Evolutionary conservation across 2,797 vertebrate species (phyloP), one percentile per base, ranked within the genome.

Genomic region (Sandelia bainsii): DNA sequence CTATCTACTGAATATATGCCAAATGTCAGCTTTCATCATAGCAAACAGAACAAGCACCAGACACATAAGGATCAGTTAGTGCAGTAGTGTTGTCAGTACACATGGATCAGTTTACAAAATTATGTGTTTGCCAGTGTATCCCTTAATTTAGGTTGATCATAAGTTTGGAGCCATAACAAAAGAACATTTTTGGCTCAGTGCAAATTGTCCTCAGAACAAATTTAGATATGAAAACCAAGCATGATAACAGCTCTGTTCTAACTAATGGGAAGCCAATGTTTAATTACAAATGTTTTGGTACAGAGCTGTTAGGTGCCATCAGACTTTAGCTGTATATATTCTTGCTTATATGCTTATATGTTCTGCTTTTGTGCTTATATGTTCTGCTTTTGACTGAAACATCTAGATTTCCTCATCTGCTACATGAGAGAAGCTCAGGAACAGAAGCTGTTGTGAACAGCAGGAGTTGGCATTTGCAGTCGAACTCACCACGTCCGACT

Each of bases 401-500:
- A 11, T 20, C 3, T 8, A 25, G 3, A 42, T 19, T 51, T 27
- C 20, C 6, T 13, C 34, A 19, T 39, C 9, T n/a, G 50, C 19
- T 6, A 12, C 29, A 40, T 40, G 8, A 57, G 37, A 48, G 29
- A 10, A 37, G 39, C n/a, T 12, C 3, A n/a, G 45, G 9, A 69
- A 56, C 16, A 17, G 22, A 51, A 52, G 50, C 8, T 0, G 1
- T 23, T 14, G 34, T 17, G 16, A 74, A 22, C 39, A 75, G 49
- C 48, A 48, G 34, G 14, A 45, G 32, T 4, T 3, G 0, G 16
- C 4, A 57, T 76, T 76, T 22, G 4, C 39, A 42, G 17, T 19
- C 65, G 13, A 65, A 94, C 98, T 97, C 89, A 99, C 98, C 62
- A 96, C 93, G 53, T 99, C 98, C 0, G 97, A 98, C 72, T 99